Conservation (phyloP, 2,888 invertebrate genomes). For the Nebria brevicollis region DNA sequence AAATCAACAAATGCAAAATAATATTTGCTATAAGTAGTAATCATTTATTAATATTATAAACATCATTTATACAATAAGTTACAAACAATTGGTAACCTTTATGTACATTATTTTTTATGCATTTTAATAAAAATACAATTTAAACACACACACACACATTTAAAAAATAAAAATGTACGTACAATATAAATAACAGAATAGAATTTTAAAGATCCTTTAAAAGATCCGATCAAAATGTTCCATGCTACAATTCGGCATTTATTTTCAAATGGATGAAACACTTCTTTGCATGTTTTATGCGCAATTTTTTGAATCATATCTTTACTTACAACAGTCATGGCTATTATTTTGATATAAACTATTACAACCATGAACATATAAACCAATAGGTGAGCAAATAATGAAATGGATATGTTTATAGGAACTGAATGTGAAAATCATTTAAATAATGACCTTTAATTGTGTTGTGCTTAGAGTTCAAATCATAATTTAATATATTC, state of each 20-base stretch:
- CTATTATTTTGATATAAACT: neutral
- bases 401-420: too few relatives aligned
- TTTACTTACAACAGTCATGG: constrained; percentile 35
- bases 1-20: neutral
- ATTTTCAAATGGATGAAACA: constrained; percentile 8
- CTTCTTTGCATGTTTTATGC: neutral
- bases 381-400: too few relatives aligned
- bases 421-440: too few relatives aligned
- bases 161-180: constrained; percentile 3
- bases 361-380: too few relatives aligned
- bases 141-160: too few relatives aligned
- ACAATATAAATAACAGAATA: constrained; percentile 30
- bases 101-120: too few relatives aligned
- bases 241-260: neutral
- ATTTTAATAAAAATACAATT: too few relatives aligned
- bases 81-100: too few relatives aligned
- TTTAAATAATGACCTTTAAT: too few relatives aligned
- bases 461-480: too few relatives aligned
- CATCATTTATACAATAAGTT: neutral
- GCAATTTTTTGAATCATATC: constrained; percentile 3
- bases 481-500: too few relatives aligned
- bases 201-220: constrained; percentile 27
- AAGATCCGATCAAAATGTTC: neutral
- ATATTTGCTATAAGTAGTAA: neutral
- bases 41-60: neutral